Percentiles rank a stretch among this genome's conserved stretches.
These are phyloP conservation scores for Didymodactylos carnosus DNA, from an alignment of 2,888 invertebrate genomes.

Conservation along the genomic window DNA sequence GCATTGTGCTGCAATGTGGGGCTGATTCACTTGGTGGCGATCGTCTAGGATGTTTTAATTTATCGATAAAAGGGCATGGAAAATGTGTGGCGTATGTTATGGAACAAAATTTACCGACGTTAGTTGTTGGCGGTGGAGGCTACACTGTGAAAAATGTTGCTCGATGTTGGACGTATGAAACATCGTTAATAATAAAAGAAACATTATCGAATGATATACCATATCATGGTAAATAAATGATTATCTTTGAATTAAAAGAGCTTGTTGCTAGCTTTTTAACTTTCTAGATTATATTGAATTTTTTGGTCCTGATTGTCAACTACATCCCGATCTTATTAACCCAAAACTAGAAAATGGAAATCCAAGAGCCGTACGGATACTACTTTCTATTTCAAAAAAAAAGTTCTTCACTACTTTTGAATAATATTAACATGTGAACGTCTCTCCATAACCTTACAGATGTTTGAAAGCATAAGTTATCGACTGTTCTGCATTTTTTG, in stretches of 20 bases:
- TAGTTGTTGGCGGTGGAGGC: conserved; percentile 63
- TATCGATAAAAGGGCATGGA: conserved; percentile 81
- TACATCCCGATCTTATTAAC: conserved; percentile 68
- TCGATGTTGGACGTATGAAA: conserved; percentile 96
- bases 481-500: too few relatives aligned
- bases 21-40: conserved; percentile 92
- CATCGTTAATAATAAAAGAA: conserved; percentile 73
- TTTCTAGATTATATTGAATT: conserved; percentile 68
- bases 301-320: conserved; percentile 83
- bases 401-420: background rate
- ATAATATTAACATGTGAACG: too few relatives aligned
- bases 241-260: background rate
- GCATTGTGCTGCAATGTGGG: conserved; percentile 89
- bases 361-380: conserved; percentile 52
- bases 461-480: background rate
- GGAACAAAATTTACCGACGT: conserved; percentile 66
- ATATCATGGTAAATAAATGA: conserved; percentile 2
- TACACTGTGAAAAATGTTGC: conserved; percentile 91
- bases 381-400: background rate
- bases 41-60: conserved; percentile 76
- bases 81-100: conserved; percentile 92
- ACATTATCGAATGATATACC: conserved; percentile 4
- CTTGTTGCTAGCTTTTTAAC: conserved; percentile 7
- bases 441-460: conserved; percentile 3
- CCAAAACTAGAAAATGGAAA: conserved; percentile 72